Evolutionary conservation across 1,140 invertebrate genomes (phyloP).

Genomic region (Lepidurus apus): DNA sequence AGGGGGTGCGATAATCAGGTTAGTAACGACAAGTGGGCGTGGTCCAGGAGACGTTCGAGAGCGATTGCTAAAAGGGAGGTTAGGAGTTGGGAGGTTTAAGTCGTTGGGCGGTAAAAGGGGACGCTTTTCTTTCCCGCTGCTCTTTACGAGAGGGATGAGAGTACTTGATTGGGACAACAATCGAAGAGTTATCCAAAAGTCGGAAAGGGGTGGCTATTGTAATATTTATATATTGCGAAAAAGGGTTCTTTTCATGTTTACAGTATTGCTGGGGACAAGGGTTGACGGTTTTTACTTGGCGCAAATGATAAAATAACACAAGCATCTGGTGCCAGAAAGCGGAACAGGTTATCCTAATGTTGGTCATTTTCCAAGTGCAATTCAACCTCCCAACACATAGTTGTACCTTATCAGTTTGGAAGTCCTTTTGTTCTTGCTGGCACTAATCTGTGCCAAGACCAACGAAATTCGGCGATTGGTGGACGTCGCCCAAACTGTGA

Average conservation of each 20-base stretch:
- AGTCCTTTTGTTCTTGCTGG: neutral
- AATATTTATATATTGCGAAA: neutral
- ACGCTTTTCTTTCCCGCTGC: neutral
- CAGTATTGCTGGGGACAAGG: neutral
- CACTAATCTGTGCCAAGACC: neutral
- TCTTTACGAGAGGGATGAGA: neutral
- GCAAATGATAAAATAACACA: conserved; percentile 11
- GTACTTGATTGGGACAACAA: conserved; percentile 21
- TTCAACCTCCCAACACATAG: no score
- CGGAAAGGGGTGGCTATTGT: neutral
- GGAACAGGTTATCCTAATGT: no score
- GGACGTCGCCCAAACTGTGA: neutral
- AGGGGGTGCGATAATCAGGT: conserved; percentile 20
- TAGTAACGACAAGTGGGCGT: conserved; percentile 21
- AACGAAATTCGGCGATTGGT: neutral
- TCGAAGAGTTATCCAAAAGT: neutral
- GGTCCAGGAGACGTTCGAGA: conserved; percentile 11
- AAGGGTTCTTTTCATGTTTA: conserved; percentile 4
- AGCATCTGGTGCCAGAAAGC: neutral
- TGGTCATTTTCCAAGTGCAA: no score
- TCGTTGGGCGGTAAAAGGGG: neutral
- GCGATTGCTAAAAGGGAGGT: conserved; percentile 17
- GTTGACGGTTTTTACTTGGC: neutral
- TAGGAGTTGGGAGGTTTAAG: conserved; percentile 9
- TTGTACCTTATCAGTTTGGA: neutral